phyloP scores from a whole-genome alignment of 2,888 invertebrate genomes.

The Epistrophe grossulariae region DNA sequence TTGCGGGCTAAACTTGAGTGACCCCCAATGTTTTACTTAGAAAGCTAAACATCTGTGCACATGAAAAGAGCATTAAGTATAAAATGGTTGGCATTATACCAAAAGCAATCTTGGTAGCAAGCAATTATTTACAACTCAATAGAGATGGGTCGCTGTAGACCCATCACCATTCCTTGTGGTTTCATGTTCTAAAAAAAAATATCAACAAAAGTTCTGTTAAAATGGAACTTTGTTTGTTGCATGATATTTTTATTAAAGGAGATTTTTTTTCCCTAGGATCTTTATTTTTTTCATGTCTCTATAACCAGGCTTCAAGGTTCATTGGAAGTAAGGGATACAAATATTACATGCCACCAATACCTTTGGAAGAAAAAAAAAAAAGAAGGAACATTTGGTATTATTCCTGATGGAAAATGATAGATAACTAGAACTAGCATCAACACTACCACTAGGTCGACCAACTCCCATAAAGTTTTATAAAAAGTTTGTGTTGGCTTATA shows the following conservation, averaged over 20 bases:
- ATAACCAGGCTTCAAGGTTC: not conserved
- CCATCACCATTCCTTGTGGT: not conserved
- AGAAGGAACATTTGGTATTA: too few species aligned
- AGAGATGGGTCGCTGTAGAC: constrained; percentile 2
- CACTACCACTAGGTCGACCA: not conserved
- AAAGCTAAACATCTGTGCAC: not conserved
- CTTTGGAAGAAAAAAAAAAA: not conserved
- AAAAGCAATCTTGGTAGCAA: too few species aligned
- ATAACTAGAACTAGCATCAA: not conserved
- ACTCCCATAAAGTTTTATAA: constrained; percentile 1
- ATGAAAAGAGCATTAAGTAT: not conserved
- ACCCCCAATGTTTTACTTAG: not conserved
- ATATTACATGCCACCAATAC: not conserved
- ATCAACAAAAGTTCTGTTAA: not conserved
- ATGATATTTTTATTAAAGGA: constrained; percentile 9
- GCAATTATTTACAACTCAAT: constrained; percentile 17
- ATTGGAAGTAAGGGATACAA: not conserved
- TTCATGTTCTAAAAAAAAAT: not conserved
- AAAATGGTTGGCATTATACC: not conserved
- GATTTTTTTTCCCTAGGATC: not conserved
- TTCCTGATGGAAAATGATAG: not conserved
- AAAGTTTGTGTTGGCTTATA: not conserved
- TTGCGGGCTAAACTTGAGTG: not conserved
- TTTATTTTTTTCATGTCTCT: not conserved
- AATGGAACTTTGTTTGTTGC: not conserved